These are phyloP conservation scores for Brachylomia viminalis DNA, from an alignment of 2,888 invertebrate genomes.

Conservation along the genomic window DNA sequence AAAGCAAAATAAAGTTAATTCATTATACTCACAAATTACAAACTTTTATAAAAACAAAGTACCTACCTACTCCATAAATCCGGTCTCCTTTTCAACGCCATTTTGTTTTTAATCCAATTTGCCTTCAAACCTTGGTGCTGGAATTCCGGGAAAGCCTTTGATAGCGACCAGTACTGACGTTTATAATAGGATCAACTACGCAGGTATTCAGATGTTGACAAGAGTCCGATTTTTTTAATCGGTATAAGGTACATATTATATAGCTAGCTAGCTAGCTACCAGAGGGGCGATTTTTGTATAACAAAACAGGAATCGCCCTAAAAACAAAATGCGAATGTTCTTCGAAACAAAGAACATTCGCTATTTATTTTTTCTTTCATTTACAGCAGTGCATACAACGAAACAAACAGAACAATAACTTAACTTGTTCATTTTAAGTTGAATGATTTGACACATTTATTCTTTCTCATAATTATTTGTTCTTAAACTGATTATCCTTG, in stretches of 20 bases:
- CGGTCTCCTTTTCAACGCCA: background rate
- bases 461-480: too few relatives aligned
- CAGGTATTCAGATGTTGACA: background rate
- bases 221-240: background rate
- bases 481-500: too few relatives aligned
- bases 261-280: too few relatives aligned
- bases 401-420: too few relatives aligned
- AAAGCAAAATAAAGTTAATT: background rate
- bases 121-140: conserved; percentile 1
- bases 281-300: too few relatives aligned
- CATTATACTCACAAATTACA: background rate
- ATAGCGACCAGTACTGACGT: background rate
- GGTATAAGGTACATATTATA: background rate
- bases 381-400: too few relatives aligned
- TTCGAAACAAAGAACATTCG: too few relatives aligned
- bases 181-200: background rate
- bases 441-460: too few relatives aligned
- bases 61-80: background rate
- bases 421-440: too few relatives aligned
- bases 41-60: background rate
- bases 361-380: too few relatives aligned
- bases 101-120: conserved; percentile 34
- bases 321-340: too few relatives aligned
- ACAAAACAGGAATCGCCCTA: too few relatives aligned
- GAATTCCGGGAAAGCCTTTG: conserved; percentile 33